Evolutionary conservation across 2,888 invertebrate genomes (phyloP).

Genomic region (Azorinus chamasolen): DNA sequence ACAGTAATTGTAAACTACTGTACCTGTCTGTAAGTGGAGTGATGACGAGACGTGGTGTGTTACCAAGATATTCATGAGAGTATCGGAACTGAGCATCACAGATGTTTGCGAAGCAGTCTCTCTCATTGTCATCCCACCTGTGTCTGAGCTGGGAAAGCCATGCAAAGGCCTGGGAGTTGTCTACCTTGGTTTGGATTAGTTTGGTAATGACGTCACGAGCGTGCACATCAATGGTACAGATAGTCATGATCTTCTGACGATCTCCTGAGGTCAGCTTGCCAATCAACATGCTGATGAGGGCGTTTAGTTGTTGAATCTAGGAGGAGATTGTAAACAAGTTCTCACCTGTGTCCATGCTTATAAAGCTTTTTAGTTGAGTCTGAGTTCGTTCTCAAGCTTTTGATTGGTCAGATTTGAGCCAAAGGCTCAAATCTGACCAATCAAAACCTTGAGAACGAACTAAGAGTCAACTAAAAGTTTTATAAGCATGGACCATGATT

Average conservation of each 20-base stretch:
- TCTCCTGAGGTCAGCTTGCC: constrained; percentile 96
- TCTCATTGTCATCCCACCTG: constrained; percentile 95
- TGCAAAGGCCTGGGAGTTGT: constrained; percentile 83
- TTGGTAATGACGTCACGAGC: constrained; percentile 97
- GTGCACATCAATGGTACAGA: constrained; percentile 96
- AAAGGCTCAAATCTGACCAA: too few relatives aligned
- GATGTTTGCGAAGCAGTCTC: constrained; percentile 97
- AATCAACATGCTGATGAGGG: constrained; percentile 94
- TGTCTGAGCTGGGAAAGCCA: constrained; percentile 91
- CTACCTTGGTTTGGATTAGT: constrained; percentile 95
- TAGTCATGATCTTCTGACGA: constrained; percentile 99
- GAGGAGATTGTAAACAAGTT: too few relatives aligned
- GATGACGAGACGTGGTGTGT: constrained; percentile 97
- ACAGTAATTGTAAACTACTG: too few relatives aligned
- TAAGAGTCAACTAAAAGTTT: too few relatives aligned
- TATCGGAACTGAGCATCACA: constrained; percentile 98
- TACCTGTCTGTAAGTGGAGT: constrained; percentile 95
- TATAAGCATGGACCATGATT: too few relatives aligned
- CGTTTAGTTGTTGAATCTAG: constrained; percentile 95
- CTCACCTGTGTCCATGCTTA: too few relatives aligned
- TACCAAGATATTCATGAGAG: constrained; percentile 98
- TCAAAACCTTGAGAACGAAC: too few relatives aligned
- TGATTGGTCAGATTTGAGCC: too few relatives aligned
- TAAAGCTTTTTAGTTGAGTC: too few relatives aligned
- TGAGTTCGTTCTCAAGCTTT: too few relatives aligned